Evolutionary conservation across 1,140 invertebrate genomes (phyloP).

Genomic region (Anoplolepis gracilipes): DNA sequence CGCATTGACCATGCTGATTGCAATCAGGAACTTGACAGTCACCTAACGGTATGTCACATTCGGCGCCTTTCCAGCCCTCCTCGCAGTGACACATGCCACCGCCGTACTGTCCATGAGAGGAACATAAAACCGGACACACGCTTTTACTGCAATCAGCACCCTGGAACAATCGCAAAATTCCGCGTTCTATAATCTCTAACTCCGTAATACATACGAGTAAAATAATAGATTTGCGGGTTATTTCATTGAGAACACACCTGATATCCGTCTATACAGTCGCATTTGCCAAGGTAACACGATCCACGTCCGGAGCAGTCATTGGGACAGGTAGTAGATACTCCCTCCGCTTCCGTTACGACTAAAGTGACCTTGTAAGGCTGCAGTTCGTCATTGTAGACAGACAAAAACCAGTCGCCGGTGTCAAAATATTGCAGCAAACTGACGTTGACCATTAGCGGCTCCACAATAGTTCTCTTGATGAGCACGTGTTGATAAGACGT

Average conservation of each 20-base stretch:
- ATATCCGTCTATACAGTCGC: slow-evolving; percentile 98
- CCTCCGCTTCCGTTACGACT: slow-evolving; percentile 93
- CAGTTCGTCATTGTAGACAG: slow-evolving; percentile 97
- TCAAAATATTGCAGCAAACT: slow-evolving; percentile 95
- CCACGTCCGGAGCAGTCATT: slow-evolving; percentile 98
- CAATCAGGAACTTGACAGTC: slow-evolving; percentile 97
- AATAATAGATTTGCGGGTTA: neutral
- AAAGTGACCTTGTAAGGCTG: slow-evolving; percentile 93
- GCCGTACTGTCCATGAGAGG: slow-evolving; percentile 97
- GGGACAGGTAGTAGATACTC: slow-evolving; percentile 95
- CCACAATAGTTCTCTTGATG: slow-evolving; percentile 85
- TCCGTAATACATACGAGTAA: no score
- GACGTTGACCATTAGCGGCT: slow-evolving; percentile 92
- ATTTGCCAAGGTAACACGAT: slow-evolving; percentile 97
- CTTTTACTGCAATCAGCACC: slow-evolving; percentile 88
- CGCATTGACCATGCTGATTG: slow-evolving; percentile 95
- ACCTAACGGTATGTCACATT: slow-evolving; percentile 96
- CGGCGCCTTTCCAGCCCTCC: slow-evolving; percentile 97
- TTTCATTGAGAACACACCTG: slow-evolving; percentile 90
- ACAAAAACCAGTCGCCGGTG: slow-evolving; percentile 97
- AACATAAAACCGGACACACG: slow-evolving; percentile 98
- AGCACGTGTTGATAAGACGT: slow-evolving; percentile 79
- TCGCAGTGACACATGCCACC: slow-evolving; percentile 98
- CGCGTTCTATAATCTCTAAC: neutral
- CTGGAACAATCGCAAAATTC: slow-evolving; percentile 68